These are phyloP conservation scores for Drosophila nigritarsus DNA, from an alignment of 2,888 invertebrate species.

Conservation along the genomic window DNA sequence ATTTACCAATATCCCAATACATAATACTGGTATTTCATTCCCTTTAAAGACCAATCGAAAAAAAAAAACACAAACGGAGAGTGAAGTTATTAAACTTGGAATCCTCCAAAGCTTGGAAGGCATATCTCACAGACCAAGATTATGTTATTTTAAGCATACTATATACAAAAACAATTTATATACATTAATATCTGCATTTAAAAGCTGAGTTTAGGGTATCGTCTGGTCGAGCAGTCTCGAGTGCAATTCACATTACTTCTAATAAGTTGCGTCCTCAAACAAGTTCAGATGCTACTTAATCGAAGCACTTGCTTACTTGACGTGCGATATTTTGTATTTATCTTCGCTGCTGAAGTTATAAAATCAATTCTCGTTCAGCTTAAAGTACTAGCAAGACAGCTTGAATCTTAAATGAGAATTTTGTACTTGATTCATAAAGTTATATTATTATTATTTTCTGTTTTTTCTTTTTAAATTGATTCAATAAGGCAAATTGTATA, in stretches of 20 bases:
- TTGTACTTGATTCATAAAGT: not conserved
- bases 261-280: not conserved
- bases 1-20: too few species aligned
- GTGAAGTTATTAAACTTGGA: not conserved
- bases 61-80: too few species aligned
- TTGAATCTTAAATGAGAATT: not conserved
- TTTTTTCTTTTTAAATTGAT: not conserved
- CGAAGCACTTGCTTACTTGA: not conserved
- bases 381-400: not conserved
- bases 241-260: not conserved
- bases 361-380: slow-evolving; percentile 1
- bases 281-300: not conserved
- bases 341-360: not conserved
- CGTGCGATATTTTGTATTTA: not conserved
- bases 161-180: not conserved
- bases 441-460: not conserved
- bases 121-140: not conserved
- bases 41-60: not conserved
- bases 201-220: too few species aligned
- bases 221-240: not conserved
- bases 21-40: not conserved
- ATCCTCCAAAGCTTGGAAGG: not conserved
- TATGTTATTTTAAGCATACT: not conserved
- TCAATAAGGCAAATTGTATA: not conserved
- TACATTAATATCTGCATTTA: too few species aligned